These are phyloP conservation scores for Nymphalis urticae DNA, from an alignment of 2,888 invertebrate species.

Conservation along the genomic window DNA sequence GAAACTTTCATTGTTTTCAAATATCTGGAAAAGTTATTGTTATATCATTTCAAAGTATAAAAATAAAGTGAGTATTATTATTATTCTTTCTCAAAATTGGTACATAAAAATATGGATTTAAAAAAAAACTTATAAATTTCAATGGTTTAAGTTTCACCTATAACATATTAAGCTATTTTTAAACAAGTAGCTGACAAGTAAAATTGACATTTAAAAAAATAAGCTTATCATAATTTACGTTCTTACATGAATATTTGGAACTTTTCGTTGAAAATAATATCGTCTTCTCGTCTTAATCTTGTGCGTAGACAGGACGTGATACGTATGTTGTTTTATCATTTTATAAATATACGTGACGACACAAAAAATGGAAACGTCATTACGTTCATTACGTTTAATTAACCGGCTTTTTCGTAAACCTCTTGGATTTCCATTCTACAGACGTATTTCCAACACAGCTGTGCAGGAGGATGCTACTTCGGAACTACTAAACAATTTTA, in stretches of 20 bases:
- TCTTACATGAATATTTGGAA: slow-evolving; percentile 12
- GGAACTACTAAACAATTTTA: slow-evolving; percentile 61
- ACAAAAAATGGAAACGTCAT: slow-evolving; percentile 57
- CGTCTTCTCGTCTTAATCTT: slow-evolving; percentile 11
- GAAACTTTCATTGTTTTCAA: too few species aligned
- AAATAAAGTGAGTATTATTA: too few species aligned
- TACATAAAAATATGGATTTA: background rate
- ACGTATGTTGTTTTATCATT: background rate
- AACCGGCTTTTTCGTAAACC: slow-evolving; percentile 68
- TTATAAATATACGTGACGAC: background rate
- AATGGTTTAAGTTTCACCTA: too few species aligned
- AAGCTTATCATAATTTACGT: slow-evolving; percentile 14
- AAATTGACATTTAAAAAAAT: slow-evolving; percentile 11
- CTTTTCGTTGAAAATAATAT: slow-evolving; percentile 9
- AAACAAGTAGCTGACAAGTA: background rate
- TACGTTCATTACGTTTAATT: slow-evolving; percentile 56
- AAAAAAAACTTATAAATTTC: background rate
- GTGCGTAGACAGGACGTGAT: slow-evolving; percentile 2
- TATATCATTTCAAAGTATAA: too few species aligned
- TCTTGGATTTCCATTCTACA: slow-evolving; percentile 49
- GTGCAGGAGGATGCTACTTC: slow-evolving; percentile 62
- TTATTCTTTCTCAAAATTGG: too few species aligned
- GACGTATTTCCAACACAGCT: slow-evolving; percentile 55
- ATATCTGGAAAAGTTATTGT: too few species aligned
- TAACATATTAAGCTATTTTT: too few species aligned